Conservation (phyloP, 1,140 invertebrate genomes). For the Aradophagus sp. region DNA sequence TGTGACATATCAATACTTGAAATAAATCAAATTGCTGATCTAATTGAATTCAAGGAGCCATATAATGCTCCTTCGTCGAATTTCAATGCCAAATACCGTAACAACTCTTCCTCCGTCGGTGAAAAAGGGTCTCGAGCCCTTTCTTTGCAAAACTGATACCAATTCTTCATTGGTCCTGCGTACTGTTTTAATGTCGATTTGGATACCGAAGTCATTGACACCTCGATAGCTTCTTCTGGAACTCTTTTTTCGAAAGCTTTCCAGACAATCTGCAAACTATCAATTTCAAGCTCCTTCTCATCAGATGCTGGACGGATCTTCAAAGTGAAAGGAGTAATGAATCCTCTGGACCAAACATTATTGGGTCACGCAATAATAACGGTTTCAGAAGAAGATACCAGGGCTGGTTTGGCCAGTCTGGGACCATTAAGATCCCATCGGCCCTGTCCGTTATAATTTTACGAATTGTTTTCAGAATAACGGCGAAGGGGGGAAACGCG, state of each 20-base stretch:
- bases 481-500: background rate
- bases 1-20: background rate
- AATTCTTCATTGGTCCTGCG: background rate
- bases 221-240: background rate
- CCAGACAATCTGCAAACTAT: conserved; percentile 18
- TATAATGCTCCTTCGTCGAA: conserved; percentile 2
- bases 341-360: conserved; percentile 21
- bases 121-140: background rate
- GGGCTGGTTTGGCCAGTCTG: conserved; percentile 1
- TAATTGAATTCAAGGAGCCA: conserved; percentile 8
- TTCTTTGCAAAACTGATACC: background rate
- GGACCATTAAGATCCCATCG: background rate
- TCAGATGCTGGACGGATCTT: conserved; percentile 17
- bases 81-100: conserved; percentile 2
- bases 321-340: conserved; percentile 19
- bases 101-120: background rate
- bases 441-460: conserved; percentile 1
- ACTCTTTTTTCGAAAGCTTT: conserved; percentile 4
- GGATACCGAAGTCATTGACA: conserved; percentile 6
- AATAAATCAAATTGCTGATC: conserved; percentile 3
- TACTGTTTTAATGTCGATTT: conserved; percentile 1
- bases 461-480: background rate
- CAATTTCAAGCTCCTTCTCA: conserved; percentile 6
- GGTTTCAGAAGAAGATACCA: background rate
- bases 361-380: background rate